phyloP scores from a whole-genome alignment of 2,888 invertebrate genomes.

The Formica aserva region DNA sequence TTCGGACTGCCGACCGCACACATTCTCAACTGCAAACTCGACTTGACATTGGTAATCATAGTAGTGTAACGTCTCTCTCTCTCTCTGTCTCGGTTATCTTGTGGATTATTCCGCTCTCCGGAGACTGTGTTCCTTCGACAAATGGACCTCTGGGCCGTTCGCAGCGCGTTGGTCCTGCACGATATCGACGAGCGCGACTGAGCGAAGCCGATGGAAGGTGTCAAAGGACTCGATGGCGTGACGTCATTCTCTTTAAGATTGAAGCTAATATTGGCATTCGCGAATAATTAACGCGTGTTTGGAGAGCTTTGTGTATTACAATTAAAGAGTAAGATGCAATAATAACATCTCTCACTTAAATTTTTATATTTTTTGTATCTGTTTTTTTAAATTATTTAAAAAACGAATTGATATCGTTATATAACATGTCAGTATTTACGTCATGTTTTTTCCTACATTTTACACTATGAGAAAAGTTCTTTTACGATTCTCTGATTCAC shows the following conservation, averaged over 20 bases:
- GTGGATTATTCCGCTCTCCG: constrained; percentile 20
- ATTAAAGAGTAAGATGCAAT: neutral
- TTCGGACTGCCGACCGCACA: constrained; percentile 32
- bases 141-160: constrained; percentile 15
- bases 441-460: neutral
- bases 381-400: neutral
- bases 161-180: neutral
- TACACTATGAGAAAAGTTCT: neutral
- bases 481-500: neutral
- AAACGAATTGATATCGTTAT: neutral
- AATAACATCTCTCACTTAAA: neutral
- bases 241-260: neutral
- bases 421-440: neutral
- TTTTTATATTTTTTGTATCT: neutral
- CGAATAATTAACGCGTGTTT: neutral
- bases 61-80: constrained; percentile 12
- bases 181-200: constrained; percentile 9
- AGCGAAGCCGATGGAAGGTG: neutral
- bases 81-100: constrained; percentile 5
- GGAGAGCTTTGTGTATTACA: neutral
- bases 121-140: constrained; percentile 30
- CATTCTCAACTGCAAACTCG: constrained; percentile 42
- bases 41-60: constrained; percentile 48
- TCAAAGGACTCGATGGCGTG: neutral
- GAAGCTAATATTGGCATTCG: neutral